These are phyloP conservation scores for Macquaria australasica DNA, from an alignment of 2,113 vertebrate species.

Conservation along the genomic window DNA sequence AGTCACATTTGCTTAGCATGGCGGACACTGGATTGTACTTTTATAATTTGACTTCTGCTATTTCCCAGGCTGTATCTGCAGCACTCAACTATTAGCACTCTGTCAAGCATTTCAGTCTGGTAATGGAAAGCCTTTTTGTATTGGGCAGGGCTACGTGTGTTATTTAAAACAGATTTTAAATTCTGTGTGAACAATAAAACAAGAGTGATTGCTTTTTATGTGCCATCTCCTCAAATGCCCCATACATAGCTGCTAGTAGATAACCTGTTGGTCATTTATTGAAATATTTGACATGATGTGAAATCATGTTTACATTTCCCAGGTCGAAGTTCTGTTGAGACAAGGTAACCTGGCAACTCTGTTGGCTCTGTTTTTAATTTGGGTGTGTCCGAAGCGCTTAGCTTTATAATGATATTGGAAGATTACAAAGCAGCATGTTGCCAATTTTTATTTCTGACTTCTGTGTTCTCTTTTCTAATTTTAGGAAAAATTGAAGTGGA, in stretches of 20 bases:
- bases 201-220: background rate
- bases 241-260: background rate
- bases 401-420: background rate
- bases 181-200: background rate
- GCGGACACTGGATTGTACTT: background rate
- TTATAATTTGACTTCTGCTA: background rate
- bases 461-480: constrained; percentile 52
- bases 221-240: background rate
- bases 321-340: background rate
- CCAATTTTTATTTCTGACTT: background rate
- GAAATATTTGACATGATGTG: background rate
- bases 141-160: background rate
- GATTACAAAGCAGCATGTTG: constrained; percentile 1
- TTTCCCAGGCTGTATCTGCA: background rate
- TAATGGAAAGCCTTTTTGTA: background rate
- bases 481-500: constrained; percentile 83
- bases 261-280: background rate
- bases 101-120: background rate
- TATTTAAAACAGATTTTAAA: background rate
- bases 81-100: background rate
- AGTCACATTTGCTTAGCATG: background rate
- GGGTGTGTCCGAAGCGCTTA: background rate
- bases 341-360: constrained; percentile 9
- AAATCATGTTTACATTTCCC: constrained; percentile 7
- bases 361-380: constrained; percentile 13